A percentile compares a stretch with the other conserved stretches of the same genome.
These are phyloP conservation scores for Cinclus cinclus DNA, from an alignment of 2,113 vertebrate species.

Conservation along the genomic window DNA sequence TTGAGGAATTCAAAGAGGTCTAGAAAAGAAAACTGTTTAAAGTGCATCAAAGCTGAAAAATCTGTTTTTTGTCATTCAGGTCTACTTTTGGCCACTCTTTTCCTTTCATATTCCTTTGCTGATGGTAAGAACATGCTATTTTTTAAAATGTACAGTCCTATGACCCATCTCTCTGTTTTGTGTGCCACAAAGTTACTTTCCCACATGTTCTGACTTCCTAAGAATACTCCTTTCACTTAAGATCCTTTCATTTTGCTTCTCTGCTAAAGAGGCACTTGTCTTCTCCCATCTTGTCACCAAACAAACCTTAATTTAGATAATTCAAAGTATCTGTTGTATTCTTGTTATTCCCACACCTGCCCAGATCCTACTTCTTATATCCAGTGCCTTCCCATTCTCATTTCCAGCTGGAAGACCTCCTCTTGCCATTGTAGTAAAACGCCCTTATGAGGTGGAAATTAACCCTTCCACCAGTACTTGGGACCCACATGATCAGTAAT, in stretches of 20 bases:
- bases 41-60: not conserved
- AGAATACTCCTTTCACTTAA: not conserved
- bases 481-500: not conserved
- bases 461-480: not conserved
- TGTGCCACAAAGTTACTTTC: not conserved
- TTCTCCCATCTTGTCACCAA: not conserved
- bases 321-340: not conserved
- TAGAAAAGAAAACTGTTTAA: not conserved
- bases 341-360: not conserved
- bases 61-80: not conserved
- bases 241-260: not conserved
- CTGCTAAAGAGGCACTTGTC: not conserved
- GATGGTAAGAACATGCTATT: not conserved
- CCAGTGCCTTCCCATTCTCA: not conserved
- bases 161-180: not conserved
- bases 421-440: not conserved
- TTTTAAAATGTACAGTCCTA: not conserved
- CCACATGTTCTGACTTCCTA: rapidly evolving
- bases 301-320: not conserved
- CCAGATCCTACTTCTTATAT: not conserved
- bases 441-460: not conserved
- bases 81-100: not conserved
- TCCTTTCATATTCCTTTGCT: not conserved
- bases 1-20: not conserved
- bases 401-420: not conserved